Conservation (phyloP, 2,888 invertebrate genomes). For the Pantelozetes paolii region DNA sequence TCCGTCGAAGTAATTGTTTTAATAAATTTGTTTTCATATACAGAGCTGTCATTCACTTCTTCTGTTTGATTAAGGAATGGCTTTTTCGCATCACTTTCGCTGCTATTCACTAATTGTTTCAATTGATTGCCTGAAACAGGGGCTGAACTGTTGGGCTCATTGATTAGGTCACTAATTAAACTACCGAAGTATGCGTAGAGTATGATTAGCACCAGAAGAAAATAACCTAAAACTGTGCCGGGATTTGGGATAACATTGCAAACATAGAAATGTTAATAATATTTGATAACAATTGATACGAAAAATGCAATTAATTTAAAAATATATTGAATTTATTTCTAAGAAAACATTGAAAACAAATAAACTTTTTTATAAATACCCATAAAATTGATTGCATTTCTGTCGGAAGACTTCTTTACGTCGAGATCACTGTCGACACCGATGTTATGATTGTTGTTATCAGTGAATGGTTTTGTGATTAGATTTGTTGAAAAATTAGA, state of each 20-base stretch:
- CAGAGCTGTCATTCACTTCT: not conserved
- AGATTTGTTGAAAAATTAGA: not conserved
- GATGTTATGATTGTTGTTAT: not conserved
- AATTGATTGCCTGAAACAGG: too few relatives aligned
- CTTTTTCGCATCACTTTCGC: not conserved
- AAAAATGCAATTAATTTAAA: too few relatives aligned
- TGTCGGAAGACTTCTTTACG: constrained; percentile 31
- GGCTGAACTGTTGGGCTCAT: not conserved
- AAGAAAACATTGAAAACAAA: too few relatives aligned
- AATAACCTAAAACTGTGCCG: constrained; percentile 28
- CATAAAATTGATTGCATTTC: constrained; percentile 31
- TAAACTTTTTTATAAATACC: not conserved
- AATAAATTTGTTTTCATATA: not conserved
- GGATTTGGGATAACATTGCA: not conserved
- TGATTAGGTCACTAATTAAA: constrained; percentile 4
- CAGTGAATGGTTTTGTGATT: not conserved
- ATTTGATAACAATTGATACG: too few relatives aligned
- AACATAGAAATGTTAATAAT: not conserved
- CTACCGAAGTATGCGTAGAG: constrained; percentile 25
- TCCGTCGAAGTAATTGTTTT: constrained; percentile 22
- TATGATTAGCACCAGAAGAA: constrained; percentile 10
- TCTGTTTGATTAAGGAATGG: not conserved
- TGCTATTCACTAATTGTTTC: too few relatives aligned
- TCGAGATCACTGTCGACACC: not conserved
- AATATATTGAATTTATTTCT: too few relatives aligned